Evolutionary conservation across 2,888 invertebrate species (phyloP).

Genomic region (Microctonus aethiopoides): DNA sequence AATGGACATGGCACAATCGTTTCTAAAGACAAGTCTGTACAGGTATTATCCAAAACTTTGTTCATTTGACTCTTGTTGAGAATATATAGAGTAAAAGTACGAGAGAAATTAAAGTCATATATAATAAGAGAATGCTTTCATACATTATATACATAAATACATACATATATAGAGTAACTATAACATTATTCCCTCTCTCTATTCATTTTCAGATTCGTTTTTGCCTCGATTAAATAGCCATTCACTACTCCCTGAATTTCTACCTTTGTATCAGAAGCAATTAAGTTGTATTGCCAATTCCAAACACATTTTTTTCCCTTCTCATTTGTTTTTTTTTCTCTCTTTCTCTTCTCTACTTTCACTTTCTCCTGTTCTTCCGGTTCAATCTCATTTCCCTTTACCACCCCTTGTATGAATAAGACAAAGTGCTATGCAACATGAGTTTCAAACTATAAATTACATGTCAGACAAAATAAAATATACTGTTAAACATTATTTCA

Average conservation of each 20-base stretch:
- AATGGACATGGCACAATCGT: neutral
- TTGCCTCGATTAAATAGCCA: neutral
- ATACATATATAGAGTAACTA: neutral
- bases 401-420: neutral
- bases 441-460: neutral
- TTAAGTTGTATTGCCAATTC: neutral
- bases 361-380: neutral
- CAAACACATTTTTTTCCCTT: neutral
- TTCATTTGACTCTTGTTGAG: slow-evolving; percentile 20
- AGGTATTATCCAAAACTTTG: slow-evolving; percentile 24
- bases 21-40: neutral
- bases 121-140: neutral
- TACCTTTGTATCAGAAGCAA: slow-evolving; percentile 9
- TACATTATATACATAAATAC: neutral
- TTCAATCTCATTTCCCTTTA: neutral
- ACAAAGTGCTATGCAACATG: neutral
- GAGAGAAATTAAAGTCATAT: neutral
- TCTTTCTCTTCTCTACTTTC: neutral
- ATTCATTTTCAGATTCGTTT: slow-evolving; percentile 1
- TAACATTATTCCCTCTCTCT: slow-evolving; percentile 8
- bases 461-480: neutral
- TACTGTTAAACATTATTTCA: neutral
- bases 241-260: neutral
- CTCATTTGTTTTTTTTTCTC: too few species aligned
- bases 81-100: neutral